Base-by-base conservation (phyloP, 2,113 vertebrate species). In the Mugil cephalus region DNA sequence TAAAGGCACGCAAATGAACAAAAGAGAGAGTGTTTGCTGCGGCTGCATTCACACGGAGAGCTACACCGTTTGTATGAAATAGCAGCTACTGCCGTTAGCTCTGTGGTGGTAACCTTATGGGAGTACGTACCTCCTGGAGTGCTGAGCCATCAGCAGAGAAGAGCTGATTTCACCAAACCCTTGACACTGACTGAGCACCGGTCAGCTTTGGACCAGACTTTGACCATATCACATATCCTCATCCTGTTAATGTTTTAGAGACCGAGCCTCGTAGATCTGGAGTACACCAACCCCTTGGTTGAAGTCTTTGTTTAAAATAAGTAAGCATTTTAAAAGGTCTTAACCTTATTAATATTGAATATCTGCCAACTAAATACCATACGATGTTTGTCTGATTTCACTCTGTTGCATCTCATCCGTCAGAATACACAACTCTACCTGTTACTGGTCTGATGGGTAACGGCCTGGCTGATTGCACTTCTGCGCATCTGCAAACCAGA, bases 101-200 rank as follows among this genome's bases (percentile, higher is more conserved):
- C 63, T 46, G 51, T 52, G 39, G n/a, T 52, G 12, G 38, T 63
- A 68, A 64, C 75, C 75, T 55, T 15, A 39, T 7, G 13, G 62
- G 46, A 63, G 21, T 11, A 35, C 48, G 42, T 35, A 35, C 69
- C n/a, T 14, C 79, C 39, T 68, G 2, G 5, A 30, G 24, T 85
- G 83, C 87, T 85, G 88, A 88, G 84, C 64, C 62, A 81, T 83
- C 77, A 76, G 4, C 74, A 68, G 6, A 6, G 4, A 85, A 79
- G 34, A 56, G 76, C 72, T 83, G 84, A 89, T 78, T 66, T 74
- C 66, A 59, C 65, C 64, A 83, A 74, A 87, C 50, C 34, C 47
- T 42, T 87, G 62, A 77, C 74, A 75, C 34, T 77, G 78, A 79
- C 63, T 74, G 50, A 69, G 79, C 62, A 48, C 71, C 46, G 12